Percentiles rank a stretch among this genome's conserved stretches.
Conservation (phyloP, 2,113 vertebrate genomes). For the Etia nguti region DNA sequence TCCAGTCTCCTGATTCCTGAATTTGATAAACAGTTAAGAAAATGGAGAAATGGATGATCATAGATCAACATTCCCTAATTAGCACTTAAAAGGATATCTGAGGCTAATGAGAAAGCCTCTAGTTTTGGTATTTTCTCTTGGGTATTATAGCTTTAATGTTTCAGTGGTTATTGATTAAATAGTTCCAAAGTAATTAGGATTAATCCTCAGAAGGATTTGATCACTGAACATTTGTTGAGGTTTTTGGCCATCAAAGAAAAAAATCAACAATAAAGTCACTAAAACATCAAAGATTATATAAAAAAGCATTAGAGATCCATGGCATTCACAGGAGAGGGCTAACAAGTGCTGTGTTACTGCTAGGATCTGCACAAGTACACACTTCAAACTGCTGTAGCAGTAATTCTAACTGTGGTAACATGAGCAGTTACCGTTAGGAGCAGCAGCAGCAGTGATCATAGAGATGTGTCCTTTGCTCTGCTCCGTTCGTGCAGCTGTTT, state of each 20-base stretch:
- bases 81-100: neutral
- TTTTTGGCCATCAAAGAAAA: neutral
- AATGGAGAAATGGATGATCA: neutral
- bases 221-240: neutral
- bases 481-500: constrained; percentile 3
- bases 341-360: neutral
- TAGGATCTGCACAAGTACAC: neutral
- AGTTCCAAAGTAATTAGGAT: neutral
- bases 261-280: no score
- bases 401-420: neutral
- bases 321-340: neutral
- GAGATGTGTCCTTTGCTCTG: neutral
- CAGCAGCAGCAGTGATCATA: neutral
- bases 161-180: neutral
- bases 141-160: no score
- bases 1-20: neutral
- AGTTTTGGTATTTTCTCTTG: accelerated
- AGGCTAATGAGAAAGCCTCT: neutral
- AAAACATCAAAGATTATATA: neutral
- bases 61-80: neutral
- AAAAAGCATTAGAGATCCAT: neutral
- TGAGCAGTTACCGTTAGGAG: neutral
- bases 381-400: neutral
- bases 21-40: neutral
- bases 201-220: neutral